Conservation (phyloP, 2,113 vertebrate genomes). For the Lamprologus sp. region DNA sequence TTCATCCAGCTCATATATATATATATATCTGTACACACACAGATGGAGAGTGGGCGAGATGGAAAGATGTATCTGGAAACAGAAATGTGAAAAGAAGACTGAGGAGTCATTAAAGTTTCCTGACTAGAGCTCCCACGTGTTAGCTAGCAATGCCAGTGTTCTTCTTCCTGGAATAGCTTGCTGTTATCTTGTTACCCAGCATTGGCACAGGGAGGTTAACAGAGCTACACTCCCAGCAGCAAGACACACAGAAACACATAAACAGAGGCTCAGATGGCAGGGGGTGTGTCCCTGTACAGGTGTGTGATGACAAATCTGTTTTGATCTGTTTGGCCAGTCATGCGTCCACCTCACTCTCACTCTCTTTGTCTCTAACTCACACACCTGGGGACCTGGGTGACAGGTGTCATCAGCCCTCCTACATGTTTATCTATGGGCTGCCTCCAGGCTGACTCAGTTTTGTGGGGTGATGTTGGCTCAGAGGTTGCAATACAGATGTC, state of each 20-base stretch:
- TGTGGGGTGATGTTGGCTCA: neutral
- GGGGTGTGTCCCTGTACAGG: conserved; percentile 14
- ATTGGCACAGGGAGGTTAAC: neutral
- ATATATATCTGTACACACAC: neutral
- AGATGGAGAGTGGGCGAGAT: neutral
- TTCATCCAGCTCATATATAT: neutral
- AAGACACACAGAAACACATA: neutral
- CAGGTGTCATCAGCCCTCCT: conserved; percentile 17
- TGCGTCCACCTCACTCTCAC: conserved; percentile 13
- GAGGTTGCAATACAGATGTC: conserved; percentile 3
- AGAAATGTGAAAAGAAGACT: neutral
- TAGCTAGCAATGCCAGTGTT: neutral
- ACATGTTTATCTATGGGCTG: conserved; percentile 7
- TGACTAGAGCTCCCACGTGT: neutral
- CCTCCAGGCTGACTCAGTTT: neutral
- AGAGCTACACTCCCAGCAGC: neutral
- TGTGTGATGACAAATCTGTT: conserved; percentile 46
- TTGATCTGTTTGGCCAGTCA: conserved; percentile 41
- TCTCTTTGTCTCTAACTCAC: neutral
- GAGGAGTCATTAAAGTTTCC: neutral
- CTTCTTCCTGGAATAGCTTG: neutral
- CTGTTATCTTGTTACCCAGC: neutral
- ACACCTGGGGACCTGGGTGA: conserved; percentile 18
- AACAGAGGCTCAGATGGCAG: neutral
- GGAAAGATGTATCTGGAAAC: neutral